Evolutionary conservation across 2,888 invertebrate species (phyloP).

Genomic region (Cataglyphis albicans): DNA sequence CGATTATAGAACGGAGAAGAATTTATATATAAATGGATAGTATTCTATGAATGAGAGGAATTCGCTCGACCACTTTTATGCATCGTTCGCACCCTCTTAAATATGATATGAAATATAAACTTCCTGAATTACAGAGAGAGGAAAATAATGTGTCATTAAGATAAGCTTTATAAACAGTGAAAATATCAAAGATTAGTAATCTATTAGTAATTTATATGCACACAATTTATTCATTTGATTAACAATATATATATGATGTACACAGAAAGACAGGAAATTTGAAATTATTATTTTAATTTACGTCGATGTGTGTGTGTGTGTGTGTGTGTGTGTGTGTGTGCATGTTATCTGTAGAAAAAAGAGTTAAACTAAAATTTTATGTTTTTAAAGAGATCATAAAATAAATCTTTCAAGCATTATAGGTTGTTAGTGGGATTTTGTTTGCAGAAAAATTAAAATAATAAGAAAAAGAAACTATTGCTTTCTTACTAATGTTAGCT

Average conservation of each 20-base stretch:
- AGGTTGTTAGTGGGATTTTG: not conserved
- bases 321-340: too few species aligned
- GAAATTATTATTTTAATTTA: not conserved
- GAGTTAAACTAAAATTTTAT: not conserved
- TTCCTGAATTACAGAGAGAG: not conserved
- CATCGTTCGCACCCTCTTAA: not conserved
- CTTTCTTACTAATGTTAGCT: not conserved
- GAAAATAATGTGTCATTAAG: not conserved
- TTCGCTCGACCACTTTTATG: not conserved
- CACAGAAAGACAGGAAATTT: not conserved
- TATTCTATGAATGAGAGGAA: not conserved
- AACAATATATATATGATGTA: too few species aligned
- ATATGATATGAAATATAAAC: not conserved
- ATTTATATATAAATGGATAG: not conserved
- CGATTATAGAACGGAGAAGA: slow-evolving; percentile 35
- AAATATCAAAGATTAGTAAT: too few species aligned
- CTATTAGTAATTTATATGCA: too few species aligned
- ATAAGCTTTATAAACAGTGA: too few species aligned
- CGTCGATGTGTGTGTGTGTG: not conserved
- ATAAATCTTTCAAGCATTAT: not conserved
- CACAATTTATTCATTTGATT: too few species aligned
- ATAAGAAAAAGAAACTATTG: not conserved
- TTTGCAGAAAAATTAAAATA: not conserved
- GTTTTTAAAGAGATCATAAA: not conserved
- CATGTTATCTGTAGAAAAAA: not conserved